Conservation (phyloP, 2,113 vertebrate species). For the Coturnix japonica region DNA sequence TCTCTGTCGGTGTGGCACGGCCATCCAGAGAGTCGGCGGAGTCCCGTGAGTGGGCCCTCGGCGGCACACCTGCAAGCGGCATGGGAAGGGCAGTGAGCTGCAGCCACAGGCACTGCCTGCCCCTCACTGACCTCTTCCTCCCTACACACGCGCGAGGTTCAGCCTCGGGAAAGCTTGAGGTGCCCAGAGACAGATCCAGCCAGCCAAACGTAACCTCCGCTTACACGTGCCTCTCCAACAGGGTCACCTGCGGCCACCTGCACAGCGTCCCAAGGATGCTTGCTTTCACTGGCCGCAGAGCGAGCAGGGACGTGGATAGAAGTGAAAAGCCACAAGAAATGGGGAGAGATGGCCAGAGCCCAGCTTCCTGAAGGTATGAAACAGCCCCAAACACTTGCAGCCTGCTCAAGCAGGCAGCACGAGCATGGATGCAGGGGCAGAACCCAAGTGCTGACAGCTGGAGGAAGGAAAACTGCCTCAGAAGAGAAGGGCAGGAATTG, state of each 20-base stretch:
- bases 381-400: not conserved
- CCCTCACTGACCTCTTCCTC: not conserved
- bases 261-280: not conserved
- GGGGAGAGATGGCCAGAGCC: not conserved
- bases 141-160: not conserved
- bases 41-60: slow-evolving; percentile 81
- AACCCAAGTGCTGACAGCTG: not conserved
- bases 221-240: not conserved
- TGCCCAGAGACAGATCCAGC: slow-evolving; percentile 3
- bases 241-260: fast-evolving
- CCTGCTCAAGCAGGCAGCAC: not conserved
- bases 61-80: slow-evolving; percentile 82
- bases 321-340: not conserved
- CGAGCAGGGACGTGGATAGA: not conserved
- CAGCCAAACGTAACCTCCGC: not conserved
- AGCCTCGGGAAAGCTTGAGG: not conserved
- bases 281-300: not conserved
- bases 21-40: slow-evolving; percentile 76
- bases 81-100: not conserved
- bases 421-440: not conserved
- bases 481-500: not conserved
- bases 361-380: not conserved
- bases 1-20: slow-evolving; percentile 77
- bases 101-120: fast-evolving
- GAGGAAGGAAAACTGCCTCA: not conserved